Evolutionary conservation across 2,797 vertebrate genomes (phyloP), one percentile per base, ranked within the genome.

Genomic region (Rhinogobio ventralis): DNA sequence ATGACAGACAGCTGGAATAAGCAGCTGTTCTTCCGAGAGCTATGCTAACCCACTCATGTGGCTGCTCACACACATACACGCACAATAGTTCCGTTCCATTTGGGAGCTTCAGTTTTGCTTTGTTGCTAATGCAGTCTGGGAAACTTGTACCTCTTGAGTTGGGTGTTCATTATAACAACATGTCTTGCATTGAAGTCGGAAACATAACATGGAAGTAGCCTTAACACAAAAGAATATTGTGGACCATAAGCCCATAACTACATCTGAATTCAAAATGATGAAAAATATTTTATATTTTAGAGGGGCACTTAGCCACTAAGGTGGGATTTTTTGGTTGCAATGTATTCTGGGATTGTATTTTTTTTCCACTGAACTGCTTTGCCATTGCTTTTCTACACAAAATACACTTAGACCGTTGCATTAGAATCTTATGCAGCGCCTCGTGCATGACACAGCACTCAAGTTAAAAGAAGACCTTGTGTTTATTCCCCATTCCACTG

Each of bases 1-100:
- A 67, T 80, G 64, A 86, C 69, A 45, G 49, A 67, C 81, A 87
- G 79, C 86, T 86, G 81, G 81, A 81, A 79, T 8, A 7, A 80
- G 55, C 78, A 83, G 84, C 80, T 86, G 66, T 76, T 87, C 82
- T 45, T 69, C 33, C 46, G 17, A 33, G 53, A 87, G 78, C 30
- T 81, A 10, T 14, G 68, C 51, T 85, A 66, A 51, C 33, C 62
- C 19, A 69, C 76, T 45, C 25, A 67, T 25, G 60, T 51, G 20
- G 23, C n/a, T 23, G 8, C 60, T 62, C 80, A 71, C 64, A 13
- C 25, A 62, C 11, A 25, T 53, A 83, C 69, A 74, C 45, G 23
- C 51, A 28, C 15, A 71, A 19, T 11, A 33, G 23, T 15, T 28
- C 55, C 0, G 15, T 19, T 28, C 17, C n/a, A 53, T 20, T 33